Base-by-base conservation (phyloP, 2,797 vertebrate genomes). In the Phalloptychus januarius region DNA sequence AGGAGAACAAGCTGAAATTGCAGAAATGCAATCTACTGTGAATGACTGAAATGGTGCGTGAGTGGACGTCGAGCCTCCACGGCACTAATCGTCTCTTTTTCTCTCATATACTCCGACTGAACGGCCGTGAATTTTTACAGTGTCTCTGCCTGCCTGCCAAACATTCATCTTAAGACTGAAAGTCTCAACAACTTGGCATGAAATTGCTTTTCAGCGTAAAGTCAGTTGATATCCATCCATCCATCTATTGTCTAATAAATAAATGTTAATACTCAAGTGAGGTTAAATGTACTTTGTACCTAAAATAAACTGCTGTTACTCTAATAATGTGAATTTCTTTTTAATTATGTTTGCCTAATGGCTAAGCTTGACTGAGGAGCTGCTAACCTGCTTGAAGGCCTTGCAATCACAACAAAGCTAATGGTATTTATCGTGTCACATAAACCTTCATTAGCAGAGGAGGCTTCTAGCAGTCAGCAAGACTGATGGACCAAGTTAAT, bases 121-220 rank as follows among this genome's bases (percentile, higher is more conserved):
- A 69, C 58, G 0, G 56, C 61, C 1, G 46, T 69, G 52, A 72
- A 45, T 87, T 78, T 80, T 77, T 46, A 78, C 80, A 79, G 75
- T 79, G 79, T 76, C 56, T 75, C 56, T 80, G 83, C 79, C 83
- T 86, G 54, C 74, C 78, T 71, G 0, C 87, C 75, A 70, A 73
- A 63, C 83, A 83, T 91, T 86, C 83, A 88, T 91, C 88, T 77
- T 79, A 75, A 79, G 82, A 88, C 84, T 81, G 61, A 84, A 84
- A 83, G 85, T 71, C 82, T 83, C 36, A 79, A 72, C 87, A 86
- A 77, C 81, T 83, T 71, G 83, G 85, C 90, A 89, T 89, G 89
- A 93, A 91, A 92, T 90, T 89, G 76, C 87, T 85, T 91, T 89
- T 84, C 71, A 61, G 73, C 46, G 72, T 76, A 82, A 90, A 79